These are phyloP conservation scores for Balanococcus diminutus DNA, from an alignment of 2,888 invertebrate genomes.

Conservation along the genomic window DNA sequence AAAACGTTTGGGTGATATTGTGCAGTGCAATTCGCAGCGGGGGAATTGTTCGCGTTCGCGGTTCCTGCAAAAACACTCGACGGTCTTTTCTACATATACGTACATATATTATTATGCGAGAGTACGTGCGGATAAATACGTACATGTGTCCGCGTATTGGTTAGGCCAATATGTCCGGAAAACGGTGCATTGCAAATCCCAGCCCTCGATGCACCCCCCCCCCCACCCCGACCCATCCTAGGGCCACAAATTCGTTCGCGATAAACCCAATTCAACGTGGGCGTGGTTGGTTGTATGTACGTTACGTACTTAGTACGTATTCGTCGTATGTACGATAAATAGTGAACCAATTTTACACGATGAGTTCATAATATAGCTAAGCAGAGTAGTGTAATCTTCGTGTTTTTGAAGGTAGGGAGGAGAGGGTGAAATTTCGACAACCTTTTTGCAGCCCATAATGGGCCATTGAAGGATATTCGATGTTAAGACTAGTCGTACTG, in stretches of 20 bases:
- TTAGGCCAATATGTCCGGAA: background rate
- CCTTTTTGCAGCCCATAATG: no score
- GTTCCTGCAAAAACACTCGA: constrained; percentile 19
- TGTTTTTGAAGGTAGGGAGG: no score
- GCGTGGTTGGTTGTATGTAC: constrained; percentile 25
- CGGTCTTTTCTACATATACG: background rate
- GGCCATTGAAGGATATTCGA: no score
- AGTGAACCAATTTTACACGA: no score
- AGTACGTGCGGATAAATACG: background rate
- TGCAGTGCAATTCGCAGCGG: constrained; percentile 4
- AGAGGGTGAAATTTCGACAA: no score
- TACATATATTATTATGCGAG: no score
- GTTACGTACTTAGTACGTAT: no score
- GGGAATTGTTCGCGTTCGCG: constrained; percentile 23
- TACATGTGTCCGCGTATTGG: background rate
- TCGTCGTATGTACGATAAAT: no score
- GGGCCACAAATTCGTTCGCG: background rate
- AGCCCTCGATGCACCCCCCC: background rate
- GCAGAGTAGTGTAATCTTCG: no score
- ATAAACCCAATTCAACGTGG: background rate
- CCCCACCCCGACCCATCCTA: background rate
- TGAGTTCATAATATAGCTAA: no score
- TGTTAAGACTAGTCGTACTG: no score
- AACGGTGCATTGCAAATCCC: background rate
- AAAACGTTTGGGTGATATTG: constrained; percentile 32